Percentiles rank a stretch among this genome's conserved stretches.
Conservation (phyloP, 2,797 vertebrate species). For the Carapus acus region DNA sequence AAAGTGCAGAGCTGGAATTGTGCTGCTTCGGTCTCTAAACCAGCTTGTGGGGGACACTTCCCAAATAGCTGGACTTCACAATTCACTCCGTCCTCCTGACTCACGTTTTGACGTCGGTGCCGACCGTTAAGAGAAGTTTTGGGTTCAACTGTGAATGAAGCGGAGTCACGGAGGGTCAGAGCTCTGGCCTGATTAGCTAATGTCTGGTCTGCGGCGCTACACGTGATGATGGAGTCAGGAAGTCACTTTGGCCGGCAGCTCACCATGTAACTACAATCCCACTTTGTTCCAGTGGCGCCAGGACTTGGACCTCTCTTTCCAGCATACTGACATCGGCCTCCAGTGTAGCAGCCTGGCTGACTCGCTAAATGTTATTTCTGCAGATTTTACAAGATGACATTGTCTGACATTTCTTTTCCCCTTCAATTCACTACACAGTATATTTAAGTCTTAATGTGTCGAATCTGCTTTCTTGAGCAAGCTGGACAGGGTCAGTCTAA, state of each 20-base stretch:
- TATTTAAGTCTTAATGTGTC: slow-evolving; percentile 8
- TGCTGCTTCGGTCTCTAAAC: slow-evolving; percentile 6
- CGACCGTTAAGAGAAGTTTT: slow-evolving; percentile 20
- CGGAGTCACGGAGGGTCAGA: slow-evolving; percentile 24
- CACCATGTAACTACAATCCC: slow-evolving; percentile 13
- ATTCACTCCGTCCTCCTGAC: too few relatives aligned
- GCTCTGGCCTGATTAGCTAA: slow-evolving; percentile 34
- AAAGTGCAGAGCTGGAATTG: background rate
- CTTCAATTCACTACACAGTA: too few relatives aligned
- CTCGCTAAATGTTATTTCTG: slow-evolving; percentile 17
- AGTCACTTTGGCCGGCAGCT: slow-evolving; percentile 15
- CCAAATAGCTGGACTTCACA: slow-evolving; percentile 10
- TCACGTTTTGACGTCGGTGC: slow-evolving; percentile 8
- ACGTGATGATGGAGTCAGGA: slow-evolving; percentile 25
- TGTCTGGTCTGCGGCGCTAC: slow-evolving; percentile 23
- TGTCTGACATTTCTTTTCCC: background rate
- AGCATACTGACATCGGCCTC: slow-evolving; percentile 22
- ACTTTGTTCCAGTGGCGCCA: slow-evolving; percentile 5
- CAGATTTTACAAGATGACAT: slow-evolving; percentile 16
- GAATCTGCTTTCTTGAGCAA: slow-evolving; percentile 5
- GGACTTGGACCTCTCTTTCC: slow-evolving; percentile 13
- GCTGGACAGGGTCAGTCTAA: slow-evolving; percentile 24
- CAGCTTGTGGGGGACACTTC: slow-evolving; percentile 21
- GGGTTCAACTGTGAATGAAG: slow-evolving; percentile 55
- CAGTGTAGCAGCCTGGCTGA: slow-evolving; percentile 15